A percentile compares a stretch with the other conserved stretches of the same genome.
Conservation (phyloP, 2,113 vertebrate genomes). For the Megaleporinus macrocephalus region DNA sequence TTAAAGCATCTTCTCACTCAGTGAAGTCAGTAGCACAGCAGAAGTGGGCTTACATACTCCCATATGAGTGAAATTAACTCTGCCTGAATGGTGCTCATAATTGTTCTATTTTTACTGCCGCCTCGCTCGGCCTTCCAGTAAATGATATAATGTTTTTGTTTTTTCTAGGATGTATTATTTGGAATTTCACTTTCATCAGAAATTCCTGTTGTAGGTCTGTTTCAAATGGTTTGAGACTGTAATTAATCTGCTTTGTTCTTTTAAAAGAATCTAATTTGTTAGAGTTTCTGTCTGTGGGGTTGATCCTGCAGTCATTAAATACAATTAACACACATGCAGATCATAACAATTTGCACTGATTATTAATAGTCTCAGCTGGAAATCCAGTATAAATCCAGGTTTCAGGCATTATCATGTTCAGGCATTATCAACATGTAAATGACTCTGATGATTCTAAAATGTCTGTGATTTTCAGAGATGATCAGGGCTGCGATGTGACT, state of each 20-base stretch:
- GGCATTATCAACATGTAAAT: not conserved
- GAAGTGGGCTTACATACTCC: not conserved
- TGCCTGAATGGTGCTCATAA: not conserved
- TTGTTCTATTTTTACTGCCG: not conserved
- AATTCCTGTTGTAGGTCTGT: not conserved
- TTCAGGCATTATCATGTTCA: not conserved
- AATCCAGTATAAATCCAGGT: not conserved
- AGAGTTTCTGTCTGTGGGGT: not conserved
- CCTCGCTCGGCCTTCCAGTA: not conserved
- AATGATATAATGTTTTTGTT: not conserved
- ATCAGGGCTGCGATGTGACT: not conserved
- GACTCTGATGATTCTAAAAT: not conserved
- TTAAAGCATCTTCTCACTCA: not conserved
- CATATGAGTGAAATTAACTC: not conserved
- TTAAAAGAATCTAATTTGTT: not conserved
- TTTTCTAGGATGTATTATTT: not conserved
- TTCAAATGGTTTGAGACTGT: not conserved
- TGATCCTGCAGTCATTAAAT: not conserved
- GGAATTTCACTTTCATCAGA: not conserved
- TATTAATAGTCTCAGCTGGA: not conserved
- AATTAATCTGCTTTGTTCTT: not conserved
- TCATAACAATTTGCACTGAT: not conserved
- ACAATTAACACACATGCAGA: too few species aligned
- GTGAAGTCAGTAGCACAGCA: not conserved
- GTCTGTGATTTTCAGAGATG: not conserved